Base-by-base conservation (phyloP, 2,797 vertebrate species). In the Streptopelia turtur region DNA sequence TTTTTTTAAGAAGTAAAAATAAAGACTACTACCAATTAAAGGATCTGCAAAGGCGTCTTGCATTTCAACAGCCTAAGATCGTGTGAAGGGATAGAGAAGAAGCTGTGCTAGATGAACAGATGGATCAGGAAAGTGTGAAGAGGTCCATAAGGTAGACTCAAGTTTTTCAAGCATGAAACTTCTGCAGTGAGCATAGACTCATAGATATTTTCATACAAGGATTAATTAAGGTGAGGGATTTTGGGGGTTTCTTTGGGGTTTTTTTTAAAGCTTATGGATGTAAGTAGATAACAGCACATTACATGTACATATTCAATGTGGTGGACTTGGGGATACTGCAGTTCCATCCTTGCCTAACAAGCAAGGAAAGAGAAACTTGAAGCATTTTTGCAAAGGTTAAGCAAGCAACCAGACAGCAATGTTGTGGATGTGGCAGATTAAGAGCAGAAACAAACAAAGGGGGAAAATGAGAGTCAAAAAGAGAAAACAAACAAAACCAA, bases 101-200 rank as follows among this genome's bases (percentile, higher is more conserved):
- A 91, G 74, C 87, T 93, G 85, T 89, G 90, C 94, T 96, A 93
- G 87, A 93, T 94, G 94, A 97, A 96, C 95, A 97, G 95, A 97
- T 94, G 95, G 93, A 97, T 75, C 80, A 84, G 50, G 35, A 74
- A 96, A 90, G 95, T 35, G 93, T 89, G 94, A 97, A 96, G 70
- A 93, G 87, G 91, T 93, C 95, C 95, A 95, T 88, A 96, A 97
- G 94, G 95, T 83, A 96, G 85, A 81, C 64, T 77, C 45, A 90
- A 95, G 77, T 94, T 96, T 94, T 89, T 80, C 41, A 96, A 91
- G 81, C 77, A 89, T 14, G 28, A 96, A 96, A 96, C 91, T 97
- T 97, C 78, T 87, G 52, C 94, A 91, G 80, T 1, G 9, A 94
- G 78, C 30, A 76, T 5, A 83, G 90, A 74, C 39, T 85, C 28